Percentiles rank a stretch among this genome's conserved stretches.
Evolutionary conservation across 1,140 invertebrate species (phyloP).

Genomic region (Drosophila watanabei): DNA sequence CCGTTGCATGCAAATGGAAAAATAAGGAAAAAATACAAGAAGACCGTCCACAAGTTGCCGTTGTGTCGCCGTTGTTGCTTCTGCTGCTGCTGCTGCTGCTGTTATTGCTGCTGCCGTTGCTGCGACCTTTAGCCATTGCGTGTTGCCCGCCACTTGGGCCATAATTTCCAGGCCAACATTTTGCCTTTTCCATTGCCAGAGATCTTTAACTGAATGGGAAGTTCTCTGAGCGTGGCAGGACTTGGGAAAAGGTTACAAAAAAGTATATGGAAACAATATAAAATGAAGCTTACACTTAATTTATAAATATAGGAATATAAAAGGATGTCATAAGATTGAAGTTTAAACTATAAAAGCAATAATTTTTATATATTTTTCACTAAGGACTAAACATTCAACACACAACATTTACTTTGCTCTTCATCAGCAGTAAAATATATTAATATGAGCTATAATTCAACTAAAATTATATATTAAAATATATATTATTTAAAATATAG

Average conservation of each 20-base stretch:
- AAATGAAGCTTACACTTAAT: neutral
- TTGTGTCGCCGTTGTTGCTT: slow-evolving; percentile 11
- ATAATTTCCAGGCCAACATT: slow-evolving; percentile 55
- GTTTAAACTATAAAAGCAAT: no score
- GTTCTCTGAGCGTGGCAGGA: neutral
- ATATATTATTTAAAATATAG: neutral
- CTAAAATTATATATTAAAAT: no score
- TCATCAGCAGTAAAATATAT: no score
- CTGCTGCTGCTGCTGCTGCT: slow-evolving; percentile 28
- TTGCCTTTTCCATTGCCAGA: slow-evolving; percentile 17
- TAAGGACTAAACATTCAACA: neutral
- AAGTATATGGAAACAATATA: neutral
- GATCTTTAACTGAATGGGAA: slow-evolving; percentile 49
- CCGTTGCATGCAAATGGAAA: slow-evolving; percentile 55
- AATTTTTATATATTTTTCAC: neutral
- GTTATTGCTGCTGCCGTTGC: slow-evolving; percentile 10
- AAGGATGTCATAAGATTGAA: neutral
- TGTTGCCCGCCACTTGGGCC: slow-evolving; percentile 61
- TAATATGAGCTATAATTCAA: no score
- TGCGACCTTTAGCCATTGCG: slow-evolving; percentile 78
- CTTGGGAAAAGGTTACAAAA: slow-evolving; percentile 29
- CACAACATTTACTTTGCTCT: no score
- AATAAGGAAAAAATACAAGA: slow-evolving; percentile 19
- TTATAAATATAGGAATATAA: neutral
- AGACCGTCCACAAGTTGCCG: slow-evolving; percentile 17